These are phyloP conservation scores for Falco cherrug DNA, from an alignment of 2,797 vertebrate species.

Conservation along the genomic window DNA sequence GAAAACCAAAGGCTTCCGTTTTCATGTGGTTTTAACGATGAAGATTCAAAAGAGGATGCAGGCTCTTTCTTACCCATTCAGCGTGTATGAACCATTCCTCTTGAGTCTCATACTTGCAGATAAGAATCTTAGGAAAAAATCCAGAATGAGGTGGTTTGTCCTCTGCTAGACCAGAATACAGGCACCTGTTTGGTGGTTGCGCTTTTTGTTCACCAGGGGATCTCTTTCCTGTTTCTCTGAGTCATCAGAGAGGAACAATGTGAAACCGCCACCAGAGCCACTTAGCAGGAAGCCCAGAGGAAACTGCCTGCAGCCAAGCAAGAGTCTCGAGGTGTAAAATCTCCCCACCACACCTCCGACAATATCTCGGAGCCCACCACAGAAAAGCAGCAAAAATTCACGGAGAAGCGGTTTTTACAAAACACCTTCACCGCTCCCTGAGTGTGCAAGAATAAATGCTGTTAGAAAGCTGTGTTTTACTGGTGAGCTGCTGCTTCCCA, in stretches of 20 bases:
- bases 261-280: conserved; percentile 6
- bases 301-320: conserved; percentile 60
- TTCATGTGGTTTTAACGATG: not conserved
- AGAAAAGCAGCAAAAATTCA: not conserved
- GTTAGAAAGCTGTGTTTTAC: not conserved
- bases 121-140: conserved; percentile 83
- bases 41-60: not conserved
- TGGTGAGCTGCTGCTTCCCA: not conserved
- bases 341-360: not conserved
- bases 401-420: not conserved
- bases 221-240: conserved; percentile 70
- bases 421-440: not conserved
- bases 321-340: conserved; percentile 47
- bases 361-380: not conserved
- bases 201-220: conserved; percentile 41
- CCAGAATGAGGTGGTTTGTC: conserved; percentile 77
- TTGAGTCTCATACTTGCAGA: conserved; percentile 85
- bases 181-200: conserved; percentile 60
- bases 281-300: conserved; percentile 62
- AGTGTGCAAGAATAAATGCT: not conserved
- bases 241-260: conserved; percentile 65
- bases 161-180: conserved; percentile 52
- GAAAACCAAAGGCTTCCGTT: not conserved
- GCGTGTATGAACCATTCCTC: conserved; percentile 86
- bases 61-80: conserved; percentile 82